Evolutionary conservation across 2,113 vertebrate species (phyloP).

Genomic region (Dipodomys ordii): DNA sequence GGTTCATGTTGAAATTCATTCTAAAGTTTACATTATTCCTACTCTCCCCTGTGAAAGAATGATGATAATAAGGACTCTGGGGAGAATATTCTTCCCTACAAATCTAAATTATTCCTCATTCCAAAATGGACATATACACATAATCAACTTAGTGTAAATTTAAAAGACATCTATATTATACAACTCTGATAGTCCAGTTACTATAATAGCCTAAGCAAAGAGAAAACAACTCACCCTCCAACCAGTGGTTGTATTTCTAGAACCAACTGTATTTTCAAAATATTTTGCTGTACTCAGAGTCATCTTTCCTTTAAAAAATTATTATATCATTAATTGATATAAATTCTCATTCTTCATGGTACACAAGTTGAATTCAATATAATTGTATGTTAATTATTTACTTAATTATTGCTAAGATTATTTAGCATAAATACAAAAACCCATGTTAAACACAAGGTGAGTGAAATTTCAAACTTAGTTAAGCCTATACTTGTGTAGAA

Average conservation of each 20-base stretch:
- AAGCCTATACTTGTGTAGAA: not conserved
- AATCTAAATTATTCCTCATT: not conserved
- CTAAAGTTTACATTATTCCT: not conserved
- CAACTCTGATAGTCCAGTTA: not conserved
- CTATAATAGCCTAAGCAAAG: not conserved
- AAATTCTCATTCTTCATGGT: not conserved
- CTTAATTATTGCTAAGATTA: not conserved
- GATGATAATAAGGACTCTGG: not conserved
- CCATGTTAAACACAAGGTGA: not conserved
- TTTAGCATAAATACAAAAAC: not conserved
- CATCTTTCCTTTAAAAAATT: not conserved
- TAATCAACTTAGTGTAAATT: not conserved
- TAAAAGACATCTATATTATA: not conserved
- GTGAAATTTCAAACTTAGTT: not conserved
- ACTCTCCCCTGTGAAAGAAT: not conserved
- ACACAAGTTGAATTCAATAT: not conserved
- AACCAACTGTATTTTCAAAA: not conserved
- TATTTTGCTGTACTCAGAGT: not conserved
- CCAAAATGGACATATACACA: not conserved
- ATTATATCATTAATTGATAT: not conserved
- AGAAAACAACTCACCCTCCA: not conserved
- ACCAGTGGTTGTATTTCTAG: not conserved
- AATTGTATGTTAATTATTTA: too few relatives aligned
- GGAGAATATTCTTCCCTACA: not conserved
- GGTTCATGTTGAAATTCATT: too few relatives aligned